phyloP scores from a whole-genome alignment of 2,888 invertebrate genomes.

The Spisula solida region DNA sequence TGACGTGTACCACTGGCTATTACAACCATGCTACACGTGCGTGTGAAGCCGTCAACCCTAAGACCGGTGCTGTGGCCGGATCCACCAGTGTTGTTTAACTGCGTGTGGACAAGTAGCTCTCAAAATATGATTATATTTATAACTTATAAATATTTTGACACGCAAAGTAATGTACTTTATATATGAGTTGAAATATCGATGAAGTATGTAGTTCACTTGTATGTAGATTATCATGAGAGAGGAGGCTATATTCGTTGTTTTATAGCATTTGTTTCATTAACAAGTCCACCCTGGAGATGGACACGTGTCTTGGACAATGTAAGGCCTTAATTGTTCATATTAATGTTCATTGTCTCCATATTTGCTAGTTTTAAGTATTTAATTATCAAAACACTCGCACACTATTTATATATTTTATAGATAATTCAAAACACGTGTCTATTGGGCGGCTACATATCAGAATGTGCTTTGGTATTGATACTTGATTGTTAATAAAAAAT shows the following conservation, averaged over 20 bases:
- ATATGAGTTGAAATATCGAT: slow-evolving; percentile 6
- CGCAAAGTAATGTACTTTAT: background rate
- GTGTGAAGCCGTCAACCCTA: slow-evolving; percentile 63
- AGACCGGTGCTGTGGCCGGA: slow-evolving; percentile 54
- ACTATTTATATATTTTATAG: too few species aligned
- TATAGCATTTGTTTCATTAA: background rate
- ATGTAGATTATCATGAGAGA: background rate
- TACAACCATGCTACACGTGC: slow-evolving; percentile 73
- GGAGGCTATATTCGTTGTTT: background rate
- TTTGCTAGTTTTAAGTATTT: too few species aligned
- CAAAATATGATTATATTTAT: slow-evolving; percentile 10
- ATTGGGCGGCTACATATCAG: too few species aligned
- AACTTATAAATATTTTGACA: background rate
- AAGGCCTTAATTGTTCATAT: too few species aligned
- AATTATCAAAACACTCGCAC: too few species aligned
- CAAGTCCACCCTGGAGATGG: too few species aligned
- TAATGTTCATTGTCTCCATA: too few species aligned
- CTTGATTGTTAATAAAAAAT: too few species aligned
- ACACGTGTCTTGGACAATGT: too few species aligned
- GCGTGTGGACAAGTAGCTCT: background rate
- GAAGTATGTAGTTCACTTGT: background rate
- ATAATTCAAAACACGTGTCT: too few species aligned
- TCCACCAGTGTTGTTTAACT: slow-evolving; percentile 31
- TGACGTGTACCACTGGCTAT: slow-evolving; percentile 74
- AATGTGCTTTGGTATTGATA: too few species aligned